These are phyloP conservation scores for Rugalucina vietnamica DNA, from an alignment of 2,888 invertebrate species.

Conservation along the genomic window DNA sequence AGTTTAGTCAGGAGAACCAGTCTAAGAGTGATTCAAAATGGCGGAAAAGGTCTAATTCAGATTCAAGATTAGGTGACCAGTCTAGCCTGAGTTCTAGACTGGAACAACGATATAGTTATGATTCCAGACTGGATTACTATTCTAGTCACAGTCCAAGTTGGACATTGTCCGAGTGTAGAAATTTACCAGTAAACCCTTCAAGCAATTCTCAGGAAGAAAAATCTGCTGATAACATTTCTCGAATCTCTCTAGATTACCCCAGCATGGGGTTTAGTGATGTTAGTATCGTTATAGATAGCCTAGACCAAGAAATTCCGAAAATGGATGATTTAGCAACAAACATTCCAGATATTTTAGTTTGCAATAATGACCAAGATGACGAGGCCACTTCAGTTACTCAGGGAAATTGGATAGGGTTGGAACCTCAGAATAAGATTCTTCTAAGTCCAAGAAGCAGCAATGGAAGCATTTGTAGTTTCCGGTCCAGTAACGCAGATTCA, in stretches of 20 bases:
- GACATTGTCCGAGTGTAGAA: background rate
- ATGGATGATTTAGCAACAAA: background rate
- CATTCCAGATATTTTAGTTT: conserved; percentile 1
- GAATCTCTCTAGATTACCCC: conserved; percentile 26
- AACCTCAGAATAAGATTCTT: conserved; percentile 42
- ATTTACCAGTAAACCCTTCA: background rate
- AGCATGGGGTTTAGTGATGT: conserved; percentile 30
- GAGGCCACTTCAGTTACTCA: background rate
- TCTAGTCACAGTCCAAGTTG: background rate
- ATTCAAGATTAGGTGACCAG: background rate
- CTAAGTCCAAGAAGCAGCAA: conserved; percentile 71
- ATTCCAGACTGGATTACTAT: background rate
- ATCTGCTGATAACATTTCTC: background rate
- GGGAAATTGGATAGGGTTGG: conserved; percentile 38
- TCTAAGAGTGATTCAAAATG: background rate
- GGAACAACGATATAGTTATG: background rate
- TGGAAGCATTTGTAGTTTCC: conserved; percentile 69
- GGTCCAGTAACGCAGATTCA: conserved; percentile 77
- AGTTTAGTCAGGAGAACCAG: too few species aligned
- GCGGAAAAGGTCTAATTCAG: background rate
- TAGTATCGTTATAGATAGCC: conserved; percentile 31
- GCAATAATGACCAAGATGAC: background rate
- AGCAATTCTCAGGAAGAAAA: background rate
- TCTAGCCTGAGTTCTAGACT: background rate
- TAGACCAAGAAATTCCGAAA: conserved; percentile 1